These are phyloP conservation scores for Drosophila suboccidentalis DNA, from an alignment of 2,888 invertebrate species.

Conservation along the genomic window DNA sequence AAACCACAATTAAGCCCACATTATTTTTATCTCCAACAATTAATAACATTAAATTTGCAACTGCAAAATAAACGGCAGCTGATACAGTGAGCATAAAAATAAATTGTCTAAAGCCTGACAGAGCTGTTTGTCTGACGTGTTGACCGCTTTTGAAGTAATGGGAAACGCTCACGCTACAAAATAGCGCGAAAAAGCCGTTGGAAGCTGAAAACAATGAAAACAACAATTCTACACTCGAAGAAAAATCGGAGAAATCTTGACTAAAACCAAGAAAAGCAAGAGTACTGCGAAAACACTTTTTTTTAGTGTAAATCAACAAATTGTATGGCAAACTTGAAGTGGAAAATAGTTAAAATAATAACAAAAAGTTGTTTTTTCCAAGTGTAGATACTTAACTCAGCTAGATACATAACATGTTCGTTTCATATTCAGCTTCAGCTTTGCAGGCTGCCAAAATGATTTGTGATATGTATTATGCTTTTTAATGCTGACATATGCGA, in stretches of 20 bases:
- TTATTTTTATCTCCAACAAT: slow-evolving; percentile 31
- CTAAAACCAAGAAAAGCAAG: background rate
- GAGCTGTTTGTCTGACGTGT: slow-evolving; percentile 25
- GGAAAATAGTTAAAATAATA: too few species aligned
- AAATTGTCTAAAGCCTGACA: slow-evolving; percentile 25
- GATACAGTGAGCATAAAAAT: slow-evolving; percentile 14
- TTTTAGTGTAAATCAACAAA: background rate
- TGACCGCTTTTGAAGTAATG: slow-evolving; percentile 38
- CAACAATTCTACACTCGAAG: slow-evolving; percentile 7
- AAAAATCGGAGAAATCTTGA: slow-evolving; percentile 8
- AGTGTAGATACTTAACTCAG: slow-evolving; percentile 3
- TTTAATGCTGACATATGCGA: slow-evolving; percentile 69
- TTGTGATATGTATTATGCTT: slow-evolving; percentile 44
- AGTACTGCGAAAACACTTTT: background rate
- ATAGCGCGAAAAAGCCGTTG: slow-evolving; percentile 6
- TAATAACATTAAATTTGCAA: slow-evolving; percentile 53
- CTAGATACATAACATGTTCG: slow-evolving; percentile 12
- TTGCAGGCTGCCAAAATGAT: slow-evolving; percentile 46
- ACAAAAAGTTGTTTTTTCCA: background rate
- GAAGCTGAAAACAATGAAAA: slow-evolving; percentile 25
- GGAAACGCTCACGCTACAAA: slow-evolving; percentile 50
- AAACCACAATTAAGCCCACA: slow-evolving; percentile 4
- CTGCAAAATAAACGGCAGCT: slow-evolving; percentile 55
- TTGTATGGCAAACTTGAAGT: background rate
- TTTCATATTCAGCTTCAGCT: slow-evolving; percentile 31